Evolutionary conservation across 2,797 vertebrate genomes (phyloP).

Genomic region (Galago senegalensis): DNA sequence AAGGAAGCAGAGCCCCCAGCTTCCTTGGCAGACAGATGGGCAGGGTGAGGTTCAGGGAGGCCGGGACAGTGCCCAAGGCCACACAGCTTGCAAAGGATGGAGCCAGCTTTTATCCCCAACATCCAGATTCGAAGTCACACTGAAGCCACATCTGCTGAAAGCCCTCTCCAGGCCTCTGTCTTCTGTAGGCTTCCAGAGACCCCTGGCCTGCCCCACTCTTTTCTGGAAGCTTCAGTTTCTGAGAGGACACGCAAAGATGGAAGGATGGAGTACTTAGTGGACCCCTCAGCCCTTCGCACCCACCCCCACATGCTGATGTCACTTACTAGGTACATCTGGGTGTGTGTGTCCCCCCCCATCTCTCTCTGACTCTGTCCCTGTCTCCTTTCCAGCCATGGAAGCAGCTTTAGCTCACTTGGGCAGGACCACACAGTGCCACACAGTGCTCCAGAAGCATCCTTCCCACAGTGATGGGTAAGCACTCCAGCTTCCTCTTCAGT

Average conservation of each 20-base stretch:
- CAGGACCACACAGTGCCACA: background rate
- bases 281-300: background rate
- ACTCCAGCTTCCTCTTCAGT: background rate
- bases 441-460: background rate
- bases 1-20: fast-evolving
- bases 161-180: background rate
- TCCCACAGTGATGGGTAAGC: too few species aligned
- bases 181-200: background rate
- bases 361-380: background rate
- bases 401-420: background rate
- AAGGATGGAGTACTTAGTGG: fast-evolving
- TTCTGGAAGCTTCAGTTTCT: background rate
- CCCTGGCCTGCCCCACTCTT: background rate
- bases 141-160: background rate
- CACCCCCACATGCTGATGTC: background rate
- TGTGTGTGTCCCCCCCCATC: background rate
- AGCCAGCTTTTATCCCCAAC: background rate
- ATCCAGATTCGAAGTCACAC: background rate
- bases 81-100: background rate
- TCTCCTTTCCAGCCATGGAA: background rate
- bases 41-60: background rate
- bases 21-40: fast-evolving
- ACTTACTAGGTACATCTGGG: background rate
- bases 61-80: background rate
- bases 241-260: fast-evolving